Evolutionary conservation across 2,797 vertebrate species (phyloP), one percentile per base, ranked within the genome.

Genomic region (Gallinago nigripennis): DNA sequence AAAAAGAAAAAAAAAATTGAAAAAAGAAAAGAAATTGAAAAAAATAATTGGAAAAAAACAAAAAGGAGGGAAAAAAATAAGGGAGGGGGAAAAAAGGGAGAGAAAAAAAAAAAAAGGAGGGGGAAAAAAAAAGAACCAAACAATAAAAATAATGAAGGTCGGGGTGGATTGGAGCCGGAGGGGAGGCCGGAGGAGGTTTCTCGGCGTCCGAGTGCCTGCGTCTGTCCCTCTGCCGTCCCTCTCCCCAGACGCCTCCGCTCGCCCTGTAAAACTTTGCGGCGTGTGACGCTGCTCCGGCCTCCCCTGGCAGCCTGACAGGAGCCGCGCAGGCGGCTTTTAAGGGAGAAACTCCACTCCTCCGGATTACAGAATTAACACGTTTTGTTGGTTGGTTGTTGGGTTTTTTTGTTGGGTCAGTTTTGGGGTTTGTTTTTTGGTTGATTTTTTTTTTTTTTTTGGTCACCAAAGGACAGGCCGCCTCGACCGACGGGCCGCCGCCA

Each of bases 221-320:
- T 63, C 69, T 48, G 18, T 69, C 79, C 94, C 90, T 84, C 96
- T 96, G 86, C 61, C 39, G 94, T 94, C 95, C 95, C 96, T 94
- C 94, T 95, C 90, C 92, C 87, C 82, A 91, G 87, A 33, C 69
- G 58, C 75, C 93, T 96, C 69, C 69, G 35, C 91, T 93, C 83
- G 81, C 95, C 96, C 89, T 96, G 97, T 95, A 97, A 97, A 97
- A 97, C 96, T 97, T 97, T 75, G 96, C 86, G 66, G 96, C 93
- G 19, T 97, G 97, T 97, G 97, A 97, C 96, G 92, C 96, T 89
- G 95, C 92, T 96, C 97, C 96, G 86, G 96, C 97, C 97, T 97
- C 96, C 92, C 69, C 96, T 97, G 97, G 97, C 97, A 97, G 95
- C 76, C 50, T 97, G 96, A 97, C 96, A 97, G 91, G 96, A 97